Evolutionary conservation across 1,140 invertebrate genomes (phyloP), one percentile per base, ranked within the genome.

Genomic region (Drosophila seguyi): DNA sequence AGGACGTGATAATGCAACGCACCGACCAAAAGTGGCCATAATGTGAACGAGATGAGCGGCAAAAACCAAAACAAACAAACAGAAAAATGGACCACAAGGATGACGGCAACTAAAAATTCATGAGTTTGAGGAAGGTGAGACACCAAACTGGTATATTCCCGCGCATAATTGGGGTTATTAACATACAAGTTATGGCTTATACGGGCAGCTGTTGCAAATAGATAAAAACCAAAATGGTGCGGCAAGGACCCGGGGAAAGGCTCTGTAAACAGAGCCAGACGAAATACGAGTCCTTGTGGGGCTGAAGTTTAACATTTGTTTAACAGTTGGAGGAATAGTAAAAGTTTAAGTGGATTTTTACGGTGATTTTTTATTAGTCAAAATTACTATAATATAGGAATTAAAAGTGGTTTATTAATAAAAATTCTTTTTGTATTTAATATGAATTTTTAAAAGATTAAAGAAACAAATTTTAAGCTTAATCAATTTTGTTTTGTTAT

Each of bases 1-100:
- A 74, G 56, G 56, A 88, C 84, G 84, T 87, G 84, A 87, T 87
- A 87, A 87, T 87, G 84, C 84, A 87, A 84, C 81, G 76, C 76
- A 88, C 80, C 84, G 71, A 18, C 61, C 76, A 50, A 83, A 77
- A 77, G 84, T 88, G 76, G 60, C 65, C 76, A 77, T 80, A 80
- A 78, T 42, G 39, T 16, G 36, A 44, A 11, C 59, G 20, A 34
- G 44, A 42, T 77, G 56, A 20, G 41, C 20, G 42, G 36, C 45
- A 67, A 79, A 55, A 55, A 29, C 45, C 42, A 44, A 66, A 48
- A 67, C 73, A 78, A 66, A 58, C 38, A 62, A 34, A 34, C 31
- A 25, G 47, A 65, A 73, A 60, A 65, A 65, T 59, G 38, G 42
- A 38, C 36, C 29, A 36, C 14, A 27, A 18, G 31, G 16, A 25